Conservation (phyloP, 2,113 vertebrate genomes). For the Vanacampus margaritifer region DNA sequence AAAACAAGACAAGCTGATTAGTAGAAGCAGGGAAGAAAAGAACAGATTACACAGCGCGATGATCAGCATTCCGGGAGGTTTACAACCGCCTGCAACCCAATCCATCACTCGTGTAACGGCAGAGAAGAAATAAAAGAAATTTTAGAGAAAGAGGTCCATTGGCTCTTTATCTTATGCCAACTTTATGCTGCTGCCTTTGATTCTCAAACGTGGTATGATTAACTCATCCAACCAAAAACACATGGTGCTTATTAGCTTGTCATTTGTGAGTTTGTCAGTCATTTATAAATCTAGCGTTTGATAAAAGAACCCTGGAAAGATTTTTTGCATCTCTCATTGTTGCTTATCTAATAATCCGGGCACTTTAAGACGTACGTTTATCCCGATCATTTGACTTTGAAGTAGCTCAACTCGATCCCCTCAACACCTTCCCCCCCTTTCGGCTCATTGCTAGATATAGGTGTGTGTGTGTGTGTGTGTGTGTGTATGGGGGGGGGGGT, state of each 20-base stretch:
- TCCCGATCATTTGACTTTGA: conserved; percentile 38
- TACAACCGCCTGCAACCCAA: conserved; percentile 57
- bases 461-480: too few relatives aligned
- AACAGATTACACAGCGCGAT: conserved; percentile 38
- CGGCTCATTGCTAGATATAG: conserved; percentile 7
- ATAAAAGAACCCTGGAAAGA: conserved; percentile 33
- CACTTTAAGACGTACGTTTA: conserved; percentile 9
- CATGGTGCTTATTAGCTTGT: conserved; percentile 55
- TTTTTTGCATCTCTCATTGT: conserved; percentile 25
- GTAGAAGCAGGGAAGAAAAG: conserved; percentile 34
- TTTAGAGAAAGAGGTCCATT: conserved; percentile 12
- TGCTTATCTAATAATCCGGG: conserved; percentile 24
- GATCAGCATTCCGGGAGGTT: conserved; percentile 40
- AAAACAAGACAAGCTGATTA: conserved; percentile 53
- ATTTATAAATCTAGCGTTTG: conserved; percentile 42
- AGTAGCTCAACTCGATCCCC: conserved; percentile 12
- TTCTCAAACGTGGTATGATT: conserved; percentile 40
- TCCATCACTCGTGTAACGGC: conserved; percentile 42
- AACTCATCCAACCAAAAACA: conserved; percentile 56
- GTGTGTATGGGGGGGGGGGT: conserved; percentile 6
- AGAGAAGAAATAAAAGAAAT: conserved; percentile 27
- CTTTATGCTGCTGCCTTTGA: conserved; percentile 50
- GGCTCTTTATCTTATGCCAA: conserved; percentile 68
- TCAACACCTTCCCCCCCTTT: conserved; percentile 3
- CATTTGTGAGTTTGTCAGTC: conserved; percentile 40